Evolutionary conservation across 2,113 vertebrate species (phyloP), one percentile per base, ranked within the genome.

Genomic region (Prinia subflava): DNA sequence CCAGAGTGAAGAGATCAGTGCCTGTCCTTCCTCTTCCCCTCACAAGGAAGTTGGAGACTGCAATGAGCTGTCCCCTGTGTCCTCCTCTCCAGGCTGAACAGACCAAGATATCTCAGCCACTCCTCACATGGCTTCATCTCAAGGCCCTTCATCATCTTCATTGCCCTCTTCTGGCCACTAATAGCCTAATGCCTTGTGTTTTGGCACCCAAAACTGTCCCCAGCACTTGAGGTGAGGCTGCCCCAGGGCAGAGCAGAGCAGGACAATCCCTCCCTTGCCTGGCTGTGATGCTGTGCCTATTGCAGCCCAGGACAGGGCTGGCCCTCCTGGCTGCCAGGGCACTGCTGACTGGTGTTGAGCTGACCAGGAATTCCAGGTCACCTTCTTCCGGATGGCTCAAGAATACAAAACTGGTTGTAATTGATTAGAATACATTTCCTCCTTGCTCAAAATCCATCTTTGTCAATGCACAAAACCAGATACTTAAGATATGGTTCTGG

Each of bases 291-390:
- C 30, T 47, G 13, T 10, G 23, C 28, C 55, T 46, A 55, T 39
- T 46, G n/a, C 4, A 1, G 12, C 9, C 10, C 49, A 56, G 65
- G 30, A 39, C n/a, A 47, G 0, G 10, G 12, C 39, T 76, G 74
- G 4, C n/a, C 13, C 24, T 70, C 11, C 56, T 79, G 56, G n/a
- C 28, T 63, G 9, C 49, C 49, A 30, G 35, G 30, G 5, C 50
- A 49, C 17, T 31, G 17, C 25, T 57, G 57, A 0, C 9, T 49
- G 6, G 3, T 2, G 4, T 31, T 56, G 21, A 65, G 0, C 0
- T 0, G 1, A 27, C 22, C 25, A 57, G 11, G 10, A 88, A 1
- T 2, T 7, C 5, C 28, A 47, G 9, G 10, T 55, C 24, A 13
- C 7, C 8, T 37, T 42, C 85, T 31, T 4, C 8, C 42, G 20